Evolutionary conservation across 2,888 invertebrate species (phyloP), one percentile per base, ranked within the genome.

Genomic region (Lycia hirtaria): DNA sequence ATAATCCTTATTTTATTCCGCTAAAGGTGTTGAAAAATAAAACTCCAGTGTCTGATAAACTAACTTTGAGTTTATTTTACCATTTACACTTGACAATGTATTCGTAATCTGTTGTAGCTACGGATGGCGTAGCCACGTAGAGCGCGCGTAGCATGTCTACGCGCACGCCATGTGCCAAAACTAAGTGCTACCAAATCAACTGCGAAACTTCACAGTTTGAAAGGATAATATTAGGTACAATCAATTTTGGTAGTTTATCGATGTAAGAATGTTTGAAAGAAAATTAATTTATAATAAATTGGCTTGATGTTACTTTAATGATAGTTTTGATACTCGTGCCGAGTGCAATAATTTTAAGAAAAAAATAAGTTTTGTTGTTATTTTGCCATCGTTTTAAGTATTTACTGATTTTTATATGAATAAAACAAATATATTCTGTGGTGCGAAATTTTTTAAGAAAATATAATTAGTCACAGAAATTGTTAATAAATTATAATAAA

Each of bases 21-120:
- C 58, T 47, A 43, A 49, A 67, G 71, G 58, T 44, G 65, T 51
- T 4, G 22, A 72, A 61, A 78, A 85, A 91, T 91, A 73, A 92
- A 92, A 92, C 85, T 88, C 87, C 73, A 78, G 83, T 83, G 14
- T 92, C 90, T 92, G 92, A 92, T 92, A 92, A 92, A 92, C 92
- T 92, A 92, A 92, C 92, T 92, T 92, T 92, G 92, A 92, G 92
- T 92, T 92, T 92, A 92, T 92, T 92, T 92, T 92, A 92, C 92
- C 92, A 92, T 92, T 92, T 92, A 92, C 92, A 92, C 92, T 92
- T 92, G 92, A 92, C 92, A 92, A 91, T 92, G 91, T 92, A 91
- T 90, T 90, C 88, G 89, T 88, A 85, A 87, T 92, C 92, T 91
- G 92, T 88, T 89, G 91, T 81, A 78, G 88, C 90, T 92, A 90